Percentiles rank a stretch among this genome's conserved stretches.
phyloP scores from a whole-genome alignment of 2,113 vertebrate genomes.

The Scatophagus argus region DNA sequence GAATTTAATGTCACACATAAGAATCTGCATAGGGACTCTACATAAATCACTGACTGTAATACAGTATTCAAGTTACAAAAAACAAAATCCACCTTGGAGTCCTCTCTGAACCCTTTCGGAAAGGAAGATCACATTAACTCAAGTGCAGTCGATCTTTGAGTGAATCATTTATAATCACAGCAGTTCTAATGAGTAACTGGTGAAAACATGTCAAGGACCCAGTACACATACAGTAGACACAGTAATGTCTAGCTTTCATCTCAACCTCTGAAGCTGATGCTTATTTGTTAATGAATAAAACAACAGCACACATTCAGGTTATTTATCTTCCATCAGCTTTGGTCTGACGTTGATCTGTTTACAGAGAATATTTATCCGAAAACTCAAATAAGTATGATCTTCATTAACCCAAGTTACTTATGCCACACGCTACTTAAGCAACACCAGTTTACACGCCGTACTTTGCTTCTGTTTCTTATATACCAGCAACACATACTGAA shows the following conservation, averaged over 20 bases:
- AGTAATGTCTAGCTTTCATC: neutral
- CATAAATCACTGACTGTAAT: neutral
- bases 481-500: neutral
- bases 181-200: neutral
- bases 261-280: neutral
- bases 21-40: neutral
- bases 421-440: neutral
- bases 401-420: neutral
- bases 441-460: too few species aligned
- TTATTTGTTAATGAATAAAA: neutral
- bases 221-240: neutral
- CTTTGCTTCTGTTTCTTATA: too few species aligned
- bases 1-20: constrained; percentile 6
- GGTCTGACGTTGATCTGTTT: too few species aligned
- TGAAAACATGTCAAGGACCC: neutral
- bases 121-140: neutral
- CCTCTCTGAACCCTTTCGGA: neutral
- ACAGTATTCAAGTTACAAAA: neutral
- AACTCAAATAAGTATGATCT: neutral
- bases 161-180: neutral
- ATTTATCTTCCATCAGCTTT: too few species aligned
- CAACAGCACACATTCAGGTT: too few species aligned
- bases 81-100: neutral
- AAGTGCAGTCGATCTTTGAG: neutral
- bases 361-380: neutral